Base-by-base conservation (phyloP, 2,113 vertebrate genomes). In the Callithrix jacchus region DNA sequence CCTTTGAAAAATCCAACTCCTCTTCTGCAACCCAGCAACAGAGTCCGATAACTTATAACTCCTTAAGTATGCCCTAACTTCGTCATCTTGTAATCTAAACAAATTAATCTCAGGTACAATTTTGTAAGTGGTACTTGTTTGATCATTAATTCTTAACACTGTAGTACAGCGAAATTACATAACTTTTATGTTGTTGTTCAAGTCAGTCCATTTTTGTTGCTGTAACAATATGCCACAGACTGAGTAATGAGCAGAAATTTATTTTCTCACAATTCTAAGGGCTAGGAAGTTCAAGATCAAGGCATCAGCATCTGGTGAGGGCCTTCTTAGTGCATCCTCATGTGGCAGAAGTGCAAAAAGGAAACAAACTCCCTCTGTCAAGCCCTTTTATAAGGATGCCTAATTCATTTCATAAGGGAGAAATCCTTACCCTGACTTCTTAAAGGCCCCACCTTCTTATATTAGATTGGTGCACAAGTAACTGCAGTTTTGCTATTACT, bases 1-100 rank as follows among this genome's bases (percentile, higher is more conserved):
- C n/a, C 30, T 95, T 68, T 52, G 27, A 89, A 95, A 97, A 91
- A 45, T 21, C 21, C 32, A 92, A 42, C 45, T 81, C 27, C n/a
- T 79, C 54, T 85, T 74, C 45, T 81, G 74, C 18, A 70, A 45
- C 25, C 27, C 71, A 92, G 70, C 54, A 96, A 81, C 45, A 6
- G 52, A 96, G 14, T 92, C 76, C 56, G n/a, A 64, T 64, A 93
- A 87, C 18, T 70, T 11, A 11, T 76, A 18, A 79, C 73, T 94
- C 47, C 52, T 66, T 68, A 87, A 45, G 45, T 58, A 4, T 52
- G 27, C 35, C 56, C 17, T 68, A 71, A 52, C 23, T 70, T 68
- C 11, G 61, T 42, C 40, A 32, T 92, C 86, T 85, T 52, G 1
- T 42, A 77, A 87, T 80, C 52, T 49, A 37, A 96, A 92, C 58